Evolutionary conservation across 2,113 vertebrate genomes (phyloP).

Genomic region (Herpailurus yagouaroundi): DNA sequence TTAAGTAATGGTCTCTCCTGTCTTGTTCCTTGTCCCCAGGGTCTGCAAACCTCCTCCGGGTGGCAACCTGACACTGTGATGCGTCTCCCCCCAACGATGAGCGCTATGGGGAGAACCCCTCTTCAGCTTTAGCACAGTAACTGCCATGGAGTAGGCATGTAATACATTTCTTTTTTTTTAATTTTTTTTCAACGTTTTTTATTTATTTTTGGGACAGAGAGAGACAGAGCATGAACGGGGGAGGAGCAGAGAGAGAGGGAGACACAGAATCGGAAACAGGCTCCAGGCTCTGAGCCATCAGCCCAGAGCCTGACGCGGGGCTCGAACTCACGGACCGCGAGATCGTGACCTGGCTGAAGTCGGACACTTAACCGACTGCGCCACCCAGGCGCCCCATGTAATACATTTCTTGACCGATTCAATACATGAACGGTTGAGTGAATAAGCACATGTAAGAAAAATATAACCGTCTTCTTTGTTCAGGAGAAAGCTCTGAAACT

Average conservation of each 20-base stretch:
- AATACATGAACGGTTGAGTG: background rate
- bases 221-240: too few species aligned
- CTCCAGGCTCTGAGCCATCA: too few species aligned
- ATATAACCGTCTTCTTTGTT: background rate
- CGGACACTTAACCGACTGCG: too few species aligned
- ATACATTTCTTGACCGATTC: background rate
- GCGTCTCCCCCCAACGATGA: fast-evolving
- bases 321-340: too few species aligned
- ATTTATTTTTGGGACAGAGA: too few species aligned
- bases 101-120: fast-evolving
- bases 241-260: too few species aligned
- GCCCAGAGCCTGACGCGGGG: too few species aligned
- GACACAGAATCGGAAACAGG: too few species aligned
- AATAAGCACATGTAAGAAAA: background rate
- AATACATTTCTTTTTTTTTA: background rate
- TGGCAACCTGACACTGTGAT: fast-evolving
- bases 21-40: background rate
- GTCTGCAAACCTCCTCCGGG: background rate
- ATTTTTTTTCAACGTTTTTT: too few species aligned
- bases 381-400: too few species aligned
- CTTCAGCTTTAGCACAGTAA: background rate
- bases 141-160: background rate
- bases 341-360: too few species aligned
- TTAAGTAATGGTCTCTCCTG: background rate
- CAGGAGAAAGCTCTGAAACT: constrained; percentile 19